Conservation (phyloP, 1,140 invertebrate species). For the Bombus terrestris region DNA sequence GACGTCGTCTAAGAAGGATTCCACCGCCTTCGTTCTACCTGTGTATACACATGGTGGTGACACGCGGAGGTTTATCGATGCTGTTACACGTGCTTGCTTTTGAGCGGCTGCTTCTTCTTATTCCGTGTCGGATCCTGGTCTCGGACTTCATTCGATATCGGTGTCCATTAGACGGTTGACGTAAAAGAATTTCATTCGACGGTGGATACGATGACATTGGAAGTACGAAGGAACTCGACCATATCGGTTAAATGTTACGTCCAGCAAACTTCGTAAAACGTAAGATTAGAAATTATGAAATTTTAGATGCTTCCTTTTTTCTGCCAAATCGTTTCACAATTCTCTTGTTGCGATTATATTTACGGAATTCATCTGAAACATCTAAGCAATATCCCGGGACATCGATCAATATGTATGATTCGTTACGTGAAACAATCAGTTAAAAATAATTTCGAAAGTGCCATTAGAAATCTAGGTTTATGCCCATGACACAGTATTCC, state of each 20-base stretch:
- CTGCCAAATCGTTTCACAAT: not conserved
- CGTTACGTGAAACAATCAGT: not conserved
- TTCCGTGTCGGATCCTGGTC: conserved; percentile 5
- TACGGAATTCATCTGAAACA: not conserved
- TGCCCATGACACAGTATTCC: not conserved
- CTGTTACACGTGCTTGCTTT: conserved; percentile 39
- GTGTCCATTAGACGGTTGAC: not conserved
- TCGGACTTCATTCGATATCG: not conserved
- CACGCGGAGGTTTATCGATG: conserved; percentile 13
- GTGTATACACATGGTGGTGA: conserved; percentile 19
- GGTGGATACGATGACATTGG: not conserved
- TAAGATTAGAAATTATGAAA: not conserved
- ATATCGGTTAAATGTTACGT: too few species aligned
- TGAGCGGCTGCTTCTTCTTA: not conserved
- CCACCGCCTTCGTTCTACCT: not conserved
- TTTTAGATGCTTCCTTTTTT: too few species aligned
- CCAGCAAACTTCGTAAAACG: not conserved
- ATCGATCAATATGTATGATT: too few species aligned
- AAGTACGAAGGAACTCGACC: not conserved
- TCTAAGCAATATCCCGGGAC: not conserved
- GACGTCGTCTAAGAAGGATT: not conserved
- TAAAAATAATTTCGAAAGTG: not conserved
- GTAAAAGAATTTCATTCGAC: not conserved
- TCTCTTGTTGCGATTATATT: not conserved
- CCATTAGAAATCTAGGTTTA: not conserved